Percentiles rank a stretch among this genome's conserved stretches.
phyloP scores from a whole-genome alignment of 2,113 vertebrate genomes.

The Solenodon paradoxus region DNA sequence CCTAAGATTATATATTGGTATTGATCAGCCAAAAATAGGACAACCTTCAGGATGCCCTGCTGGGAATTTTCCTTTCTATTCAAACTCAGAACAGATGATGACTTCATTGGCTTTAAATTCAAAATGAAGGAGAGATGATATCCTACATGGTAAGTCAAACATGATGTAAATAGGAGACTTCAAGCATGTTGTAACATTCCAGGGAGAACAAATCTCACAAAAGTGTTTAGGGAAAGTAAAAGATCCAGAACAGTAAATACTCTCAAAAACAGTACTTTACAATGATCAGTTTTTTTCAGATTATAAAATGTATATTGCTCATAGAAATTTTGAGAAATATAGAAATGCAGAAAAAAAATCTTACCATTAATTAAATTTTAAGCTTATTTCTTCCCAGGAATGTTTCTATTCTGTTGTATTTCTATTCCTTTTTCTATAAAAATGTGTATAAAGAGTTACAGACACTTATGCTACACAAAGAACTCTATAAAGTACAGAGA shows the following conservation, averaged over 20 bases:
- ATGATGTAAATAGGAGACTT: neutral
- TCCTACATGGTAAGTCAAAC: neutral
- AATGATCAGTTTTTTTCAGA: neutral
- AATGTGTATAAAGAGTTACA: neutral
- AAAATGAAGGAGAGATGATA: neutral
- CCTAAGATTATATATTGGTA: slow-evolving; percentile 28
- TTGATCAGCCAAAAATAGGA: neutral
- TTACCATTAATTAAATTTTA: neutral
- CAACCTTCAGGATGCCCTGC: neutral
- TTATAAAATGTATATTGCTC: neutral
- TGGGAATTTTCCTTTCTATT: neutral
- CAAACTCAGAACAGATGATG: neutral
- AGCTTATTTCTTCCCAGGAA: neutral
- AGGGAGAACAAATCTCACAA: neutral
- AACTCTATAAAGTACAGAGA: neutral
- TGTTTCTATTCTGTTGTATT: neutral
- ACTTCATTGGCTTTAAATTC: neutral
- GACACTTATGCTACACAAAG: neutral
- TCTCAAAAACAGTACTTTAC: neutral
- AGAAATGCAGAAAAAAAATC: slow-evolving; percentile 7
- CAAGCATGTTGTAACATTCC: neutral
- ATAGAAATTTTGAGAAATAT: neutral
- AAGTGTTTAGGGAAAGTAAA: neutral
- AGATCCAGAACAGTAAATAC: neutral
- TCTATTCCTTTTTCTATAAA: slow-evolving; percentile 4